Evolutionary conservation across 2,797 vertebrate genomes (phyloP), one percentile per base, ranked within the genome.

Genomic region (Cryptoblepharus egeriae): DNA sequence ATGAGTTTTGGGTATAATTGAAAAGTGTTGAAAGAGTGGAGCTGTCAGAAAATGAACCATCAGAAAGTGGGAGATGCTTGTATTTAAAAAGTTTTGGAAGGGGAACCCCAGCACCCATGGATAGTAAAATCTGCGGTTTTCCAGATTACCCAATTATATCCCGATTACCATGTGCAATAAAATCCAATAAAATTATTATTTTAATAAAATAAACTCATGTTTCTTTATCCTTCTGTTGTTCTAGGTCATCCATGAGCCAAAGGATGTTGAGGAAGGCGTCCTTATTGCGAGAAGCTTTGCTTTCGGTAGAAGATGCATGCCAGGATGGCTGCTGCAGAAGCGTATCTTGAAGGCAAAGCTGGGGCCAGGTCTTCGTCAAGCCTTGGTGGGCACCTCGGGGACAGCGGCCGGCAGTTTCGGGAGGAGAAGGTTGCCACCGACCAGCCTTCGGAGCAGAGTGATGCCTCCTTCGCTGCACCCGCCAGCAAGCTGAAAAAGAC

Each of bases 401-500:
- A 80, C 67, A 78, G 72, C 13, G 83, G 82, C 32, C 89, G 63
- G 8, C 84, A 5, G 85, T 76, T 8, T 85, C 90, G 9, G 49
- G 87, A 93, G 88, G 88, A 92, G 85, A 87, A 83, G 0, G 80
- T 81, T 24, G 24, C 86, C 24, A 91, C 86, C 5, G 81, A 88
- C 6, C 61, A 0, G 13, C 85, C 26, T 65, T 49, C 89, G 0
- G 84, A 92, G 82, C 52, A 11, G 72, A 89, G 85, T 65, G 2
- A 67, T 0, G 82, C 63, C 69, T 67, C 85, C 0, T 16, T 55
- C 0, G 0, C 2, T 0, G 65, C 94, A 2, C 95, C 97, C 58
- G 85, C 97, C 0, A 97, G 97, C 69, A 98, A 97, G 94, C 97
- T 97, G 79, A 96, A 96, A 91, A 98, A 98, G 93, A 97, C 97